Evolutionary conservation across 1,140 invertebrate species (phyloP).

Genomic region (Ephestia elutella): DNA sequence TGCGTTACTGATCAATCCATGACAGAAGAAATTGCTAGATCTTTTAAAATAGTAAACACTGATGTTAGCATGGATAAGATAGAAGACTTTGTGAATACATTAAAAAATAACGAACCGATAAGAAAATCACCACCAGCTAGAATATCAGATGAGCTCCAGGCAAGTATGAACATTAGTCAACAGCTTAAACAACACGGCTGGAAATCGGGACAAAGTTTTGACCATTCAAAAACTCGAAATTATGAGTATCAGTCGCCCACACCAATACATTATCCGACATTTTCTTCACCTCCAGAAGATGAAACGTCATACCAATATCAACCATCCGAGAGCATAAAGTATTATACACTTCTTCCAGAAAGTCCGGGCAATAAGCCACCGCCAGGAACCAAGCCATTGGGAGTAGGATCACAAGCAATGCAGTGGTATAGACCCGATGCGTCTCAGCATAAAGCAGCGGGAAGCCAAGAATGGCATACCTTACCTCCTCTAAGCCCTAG

Average conservation of each 20-base stretch:
- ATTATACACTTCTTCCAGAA: background rate
- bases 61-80: constrained; percentile 20
- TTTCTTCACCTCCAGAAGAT: background rate
- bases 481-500: background rate
- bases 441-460: background rate
- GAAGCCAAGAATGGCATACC: background rate
- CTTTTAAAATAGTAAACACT: constrained; percentile 25
- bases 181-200: background rate
- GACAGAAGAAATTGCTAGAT: constrained; percentile 30
- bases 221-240: background rate
- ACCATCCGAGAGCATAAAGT: background rate
- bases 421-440: background rate
- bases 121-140: constrained; percentile 15
- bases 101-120: constrained; percentile 25
- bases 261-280: background rate
- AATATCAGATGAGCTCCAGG: background rate
- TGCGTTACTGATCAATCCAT: constrained; percentile 26
- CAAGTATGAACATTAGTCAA: background rate
- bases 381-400: background rate
- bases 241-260: background rate
- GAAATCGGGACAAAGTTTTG: background rate
- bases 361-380: background rate
- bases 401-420: background rate
- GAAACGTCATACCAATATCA: background rate
- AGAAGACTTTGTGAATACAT: constrained; percentile 25